Evolutionary conservation across 2,888 invertebrate genomes (phyloP).

Genomic region (Heliconius aoede): DNA sequence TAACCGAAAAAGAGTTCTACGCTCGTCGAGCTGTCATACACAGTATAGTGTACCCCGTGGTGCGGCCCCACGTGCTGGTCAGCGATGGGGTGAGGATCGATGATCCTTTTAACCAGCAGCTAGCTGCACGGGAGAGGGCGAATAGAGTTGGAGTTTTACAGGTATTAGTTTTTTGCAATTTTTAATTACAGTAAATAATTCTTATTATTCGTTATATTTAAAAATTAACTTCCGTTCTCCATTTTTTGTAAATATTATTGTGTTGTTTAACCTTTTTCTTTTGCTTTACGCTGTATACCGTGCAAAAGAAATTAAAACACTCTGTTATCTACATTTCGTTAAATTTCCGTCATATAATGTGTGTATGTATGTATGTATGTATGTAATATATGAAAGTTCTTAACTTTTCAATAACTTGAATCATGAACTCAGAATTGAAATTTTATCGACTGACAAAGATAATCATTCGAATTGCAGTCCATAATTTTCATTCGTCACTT

Average conservation of each 20-base stretch:
- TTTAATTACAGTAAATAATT: too few species aligned
- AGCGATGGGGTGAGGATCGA: constrained; percentile 83
- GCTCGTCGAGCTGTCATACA: constrained; percentile 83
- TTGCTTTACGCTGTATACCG: too few species aligned
- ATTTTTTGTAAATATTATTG: too few species aligned
- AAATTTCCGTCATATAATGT: too few species aligned
- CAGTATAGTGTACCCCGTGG: constrained; percentile 84
- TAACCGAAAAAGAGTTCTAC: constrained; percentile 85
- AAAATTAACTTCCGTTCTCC: too few species aligned
- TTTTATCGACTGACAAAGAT: background rate
- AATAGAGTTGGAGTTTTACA: constrained; percentile 90
- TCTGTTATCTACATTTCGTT: too few species aligned
- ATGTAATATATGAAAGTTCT: background rate
- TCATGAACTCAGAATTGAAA: background rate
- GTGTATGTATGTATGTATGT: background rate
- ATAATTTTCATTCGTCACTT: constrained; percentile 90
- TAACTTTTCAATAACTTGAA: background rate
- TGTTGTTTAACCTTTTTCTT: too few species aligned
- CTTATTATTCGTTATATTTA: too few species aligned
- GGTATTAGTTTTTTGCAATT: constrained; percentile 60
- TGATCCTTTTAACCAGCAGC: constrained; percentile 86
- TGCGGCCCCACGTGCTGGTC: constrained; percentile 82
- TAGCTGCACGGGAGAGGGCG: constrained; percentile 88
- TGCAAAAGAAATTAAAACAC: too few species aligned
- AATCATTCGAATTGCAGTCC: constrained; percentile 74